Percentiles rank a stretch among this genome's conserved stretches.
These are phyloP conservation scores for Eupristina koningsbergeri DNA, from an alignment of 1,140 invertebrate genomes.

Conservation along the genomic window DNA sequence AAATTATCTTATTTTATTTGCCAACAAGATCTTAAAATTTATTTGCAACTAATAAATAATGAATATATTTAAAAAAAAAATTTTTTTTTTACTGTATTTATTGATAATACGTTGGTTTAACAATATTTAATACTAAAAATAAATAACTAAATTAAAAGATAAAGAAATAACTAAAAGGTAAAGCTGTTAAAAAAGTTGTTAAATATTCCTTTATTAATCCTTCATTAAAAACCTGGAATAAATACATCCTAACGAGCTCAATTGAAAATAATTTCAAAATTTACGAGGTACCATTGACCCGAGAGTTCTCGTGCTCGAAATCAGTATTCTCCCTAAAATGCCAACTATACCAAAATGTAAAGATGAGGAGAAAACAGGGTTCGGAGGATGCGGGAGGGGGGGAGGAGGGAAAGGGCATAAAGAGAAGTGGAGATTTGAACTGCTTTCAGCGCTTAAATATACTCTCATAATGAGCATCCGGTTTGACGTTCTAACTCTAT, in stretches of 20 bases:
- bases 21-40: too few relatives aligned
- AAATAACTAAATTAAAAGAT: too few relatives aligned
- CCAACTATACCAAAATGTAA: constrained; percentile 7
- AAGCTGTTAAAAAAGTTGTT: background rate
- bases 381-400: background rate
- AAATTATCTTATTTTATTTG: too few relatives aligned
- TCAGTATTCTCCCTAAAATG: constrained; percentile 23
- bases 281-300: background rate
- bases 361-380: background rate
- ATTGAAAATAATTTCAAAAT: constrained; percentile 9
- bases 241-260: constrained; percentile 29
- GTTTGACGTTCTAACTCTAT: background rate
- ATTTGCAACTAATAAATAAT: too few relatives aligned
- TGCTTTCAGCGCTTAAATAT: background rate
- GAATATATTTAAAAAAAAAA: too few relatives aligned
- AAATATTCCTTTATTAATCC: background rate
- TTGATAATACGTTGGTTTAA: too few relatives aligned
- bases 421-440: background rate
- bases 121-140: too few relatives aligned
- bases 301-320: constrained; percentile 1
- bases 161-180: background rate
- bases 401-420: background rate
- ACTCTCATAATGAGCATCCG: constrained; percentile 41
- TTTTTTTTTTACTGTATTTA: too few relatives aligned
- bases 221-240: background rate